Conservation (phyloP, 2,797 vertebrate genomes). For the Capromys pilorides region DNA sequence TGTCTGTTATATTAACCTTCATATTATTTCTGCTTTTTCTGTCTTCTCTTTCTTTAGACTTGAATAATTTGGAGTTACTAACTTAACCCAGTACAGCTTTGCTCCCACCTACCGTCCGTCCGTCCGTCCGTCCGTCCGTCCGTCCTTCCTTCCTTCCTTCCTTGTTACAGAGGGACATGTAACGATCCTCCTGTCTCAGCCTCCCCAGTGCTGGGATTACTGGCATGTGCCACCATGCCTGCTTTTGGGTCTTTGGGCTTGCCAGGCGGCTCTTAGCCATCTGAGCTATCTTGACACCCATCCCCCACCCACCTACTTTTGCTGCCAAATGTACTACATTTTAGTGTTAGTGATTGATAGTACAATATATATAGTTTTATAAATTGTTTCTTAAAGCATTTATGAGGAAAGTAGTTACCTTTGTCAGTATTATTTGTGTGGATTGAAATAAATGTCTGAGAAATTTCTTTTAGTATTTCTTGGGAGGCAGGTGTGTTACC, state of each 20-base stretch:
- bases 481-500: background rate
- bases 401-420: conserved; percentile 5
- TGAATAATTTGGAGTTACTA: background rate
- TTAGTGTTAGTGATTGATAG: background rate
- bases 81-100: background rate
- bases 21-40: background rate
- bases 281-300: too few relatives aligned
- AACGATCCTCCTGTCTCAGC: too few relatives aligned
- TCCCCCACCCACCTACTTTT: background rate
- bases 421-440: background rate
- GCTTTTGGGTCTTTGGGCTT: too few relatives aligned
- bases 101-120: background rate
- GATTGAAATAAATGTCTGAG: background rate
- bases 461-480: background rate
- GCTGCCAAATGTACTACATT: background rate
- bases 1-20: background rate
- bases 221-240: too few relatives aligned
- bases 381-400: background rate
- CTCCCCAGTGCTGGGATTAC: too few relatives aligned
- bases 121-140: background rate
- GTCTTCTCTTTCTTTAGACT: background rate
- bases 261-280: too few relatives aligned
- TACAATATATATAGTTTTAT: background rate
- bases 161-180: too few relatives aligned
- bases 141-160: too few relatives aligned